Conservation (phyloP, 2,113 vertebrate species). For the Solea solea region DNA sequence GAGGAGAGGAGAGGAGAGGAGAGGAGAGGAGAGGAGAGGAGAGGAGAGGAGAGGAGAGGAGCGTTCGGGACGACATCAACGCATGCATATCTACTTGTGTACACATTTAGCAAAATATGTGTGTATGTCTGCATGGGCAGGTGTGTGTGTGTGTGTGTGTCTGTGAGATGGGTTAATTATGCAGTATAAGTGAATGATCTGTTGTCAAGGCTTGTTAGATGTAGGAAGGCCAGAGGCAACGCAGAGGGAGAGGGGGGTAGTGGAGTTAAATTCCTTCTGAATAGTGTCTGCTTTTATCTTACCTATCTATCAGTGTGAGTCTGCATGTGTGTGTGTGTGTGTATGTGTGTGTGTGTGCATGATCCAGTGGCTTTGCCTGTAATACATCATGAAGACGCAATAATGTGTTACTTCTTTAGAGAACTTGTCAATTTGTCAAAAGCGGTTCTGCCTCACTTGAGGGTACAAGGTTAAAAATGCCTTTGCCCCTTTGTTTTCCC, state of each 20-base stretch:
- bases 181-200: conserved; percentile 79
- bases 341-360: conserved; percentile 23
- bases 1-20: conserved; percentile 67
- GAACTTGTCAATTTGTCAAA: conserved; percentile 39
- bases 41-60: conserved; percentile 69
- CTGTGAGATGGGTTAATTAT: conserved; percentile 82
- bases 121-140: conserved; percentile 9
- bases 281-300: conserved; percentile 82
- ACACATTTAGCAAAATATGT: conserved; percentile 30
- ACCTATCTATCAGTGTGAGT: conserved; percentile 73
- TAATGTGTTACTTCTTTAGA: conserved; percentile 46
- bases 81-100: conserved; percentile 23
- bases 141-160: conserved; percentile 31
- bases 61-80: conserved; percentile 51
- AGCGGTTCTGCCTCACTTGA: conserved; percentile 18
- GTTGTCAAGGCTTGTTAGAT: conserved; percentile 81
- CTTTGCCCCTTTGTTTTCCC: conserved; percentile 11
- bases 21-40: conserved; percentile 56
- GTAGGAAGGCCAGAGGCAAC: conserved; percentile 78
- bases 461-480: conserved; percentile 14
- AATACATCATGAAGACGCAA: conserved; percentile 51
- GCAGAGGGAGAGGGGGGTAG: conserved; percentile 54
- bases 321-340: conserved; percentile 26
- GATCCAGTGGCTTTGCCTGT: conserved; percentile 26
- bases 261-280: conserved; percentile 78